A percentile compares a stretch with the other conserved stretches of the same genome.
Evolutionary conservation across 2,888 invertebrate species (phyloP).

Genomic region (Apamea crenata): DNA sequence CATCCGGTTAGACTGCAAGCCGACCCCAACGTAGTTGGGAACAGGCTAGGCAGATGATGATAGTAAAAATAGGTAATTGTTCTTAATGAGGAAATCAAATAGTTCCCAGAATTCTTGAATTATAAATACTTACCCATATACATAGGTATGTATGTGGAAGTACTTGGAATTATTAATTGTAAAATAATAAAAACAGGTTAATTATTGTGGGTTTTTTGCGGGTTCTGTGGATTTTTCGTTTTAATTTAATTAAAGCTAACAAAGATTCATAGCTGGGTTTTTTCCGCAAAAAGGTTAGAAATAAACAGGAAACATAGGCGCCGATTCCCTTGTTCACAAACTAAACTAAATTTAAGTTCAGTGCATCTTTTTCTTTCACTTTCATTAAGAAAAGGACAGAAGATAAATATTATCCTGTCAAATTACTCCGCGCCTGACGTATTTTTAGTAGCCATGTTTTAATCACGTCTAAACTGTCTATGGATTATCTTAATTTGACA

Average conservation of each 20-base stretch:
- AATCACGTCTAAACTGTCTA: no score
- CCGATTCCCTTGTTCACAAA: no score
- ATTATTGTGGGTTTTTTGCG: background rate
- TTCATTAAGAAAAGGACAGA: no score
- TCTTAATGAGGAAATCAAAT: constrained; percentile 7
- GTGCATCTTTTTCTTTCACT: no score
- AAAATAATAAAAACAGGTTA: background rate
- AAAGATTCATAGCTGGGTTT: background rate
- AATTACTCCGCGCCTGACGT: no score
- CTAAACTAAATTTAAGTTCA: no score
- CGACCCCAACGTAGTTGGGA: no score
- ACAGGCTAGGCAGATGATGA: no score
- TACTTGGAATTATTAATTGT: background rate
- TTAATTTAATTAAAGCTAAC: background rate
- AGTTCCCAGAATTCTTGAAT: background rate
- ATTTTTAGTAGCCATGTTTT: no score
- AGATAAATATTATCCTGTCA: no score
- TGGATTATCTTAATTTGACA: no score
- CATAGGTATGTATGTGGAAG: background rate
- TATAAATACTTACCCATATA: background rate
- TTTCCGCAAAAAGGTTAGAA: background rate
- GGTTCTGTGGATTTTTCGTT: background rate
- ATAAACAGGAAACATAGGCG: background rate
- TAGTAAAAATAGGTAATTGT: background rate
- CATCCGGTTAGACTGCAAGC: no score